Evolutionary conservation across 2,797 vertebrate genomes (phyloP).

Genomic region (Distichodus sexfasciatus): DNA sequence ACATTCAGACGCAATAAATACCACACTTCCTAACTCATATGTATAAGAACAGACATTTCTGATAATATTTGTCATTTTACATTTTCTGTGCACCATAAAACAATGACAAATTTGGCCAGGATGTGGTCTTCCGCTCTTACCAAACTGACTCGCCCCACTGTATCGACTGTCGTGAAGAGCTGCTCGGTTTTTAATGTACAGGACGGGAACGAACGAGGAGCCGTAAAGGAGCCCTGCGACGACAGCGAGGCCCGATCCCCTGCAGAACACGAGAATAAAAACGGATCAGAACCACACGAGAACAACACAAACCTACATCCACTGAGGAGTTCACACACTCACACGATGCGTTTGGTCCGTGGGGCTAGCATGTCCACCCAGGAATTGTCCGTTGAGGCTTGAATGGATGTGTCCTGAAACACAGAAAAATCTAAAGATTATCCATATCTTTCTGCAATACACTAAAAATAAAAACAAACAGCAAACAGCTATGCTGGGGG

Average conservation of each 20-base stretch:
- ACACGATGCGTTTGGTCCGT: constrained; percentile 40
- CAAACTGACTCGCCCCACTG: constrained; percentile 79
- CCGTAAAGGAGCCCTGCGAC: constrained; percentile 79
- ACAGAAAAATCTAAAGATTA: not conserved
- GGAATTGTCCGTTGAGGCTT: constrained; percentile 44
- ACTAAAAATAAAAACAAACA: too few species aligned
- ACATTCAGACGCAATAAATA: not conserved
- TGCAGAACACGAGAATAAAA: constrained; percentile 44
- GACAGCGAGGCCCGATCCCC: constrained; percentile 76
- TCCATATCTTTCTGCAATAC: too few species aligned
- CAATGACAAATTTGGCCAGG: not conserved
- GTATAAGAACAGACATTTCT: not conserved
- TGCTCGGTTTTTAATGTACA: constrained; percentile 83
- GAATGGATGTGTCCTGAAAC: constrained; percentile 43
- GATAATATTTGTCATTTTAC: too few species aligned
- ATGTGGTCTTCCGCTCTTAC: constrained; percentile 55
- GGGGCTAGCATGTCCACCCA: constrained; percentile 56
- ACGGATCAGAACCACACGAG: not conserved
- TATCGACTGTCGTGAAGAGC: constrained; percentile 70
- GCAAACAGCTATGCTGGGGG: too few species aligned
- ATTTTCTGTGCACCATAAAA: not conserved
- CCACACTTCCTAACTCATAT: not conserved
- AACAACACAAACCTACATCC: not conserved
- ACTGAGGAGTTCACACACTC: not conserved
- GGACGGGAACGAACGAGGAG: constrained; percentile 80